Base-by-base conservation (phyloP, 1,140 invertebrate species). In the Drosophila bocqueti region DNA sequence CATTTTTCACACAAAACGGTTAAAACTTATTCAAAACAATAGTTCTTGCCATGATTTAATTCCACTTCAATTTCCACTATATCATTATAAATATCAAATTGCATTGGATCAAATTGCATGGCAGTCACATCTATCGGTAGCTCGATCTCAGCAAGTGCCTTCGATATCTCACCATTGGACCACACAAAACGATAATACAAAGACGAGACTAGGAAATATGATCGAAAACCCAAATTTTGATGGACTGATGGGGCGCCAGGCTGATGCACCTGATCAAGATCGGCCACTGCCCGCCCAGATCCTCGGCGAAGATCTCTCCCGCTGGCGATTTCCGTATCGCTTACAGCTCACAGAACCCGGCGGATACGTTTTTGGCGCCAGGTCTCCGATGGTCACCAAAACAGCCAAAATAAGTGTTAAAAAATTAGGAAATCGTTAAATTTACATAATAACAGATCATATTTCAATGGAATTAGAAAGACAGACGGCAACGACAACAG, bases 401-500 rank as follows among this genome's bases (percentile, higher is more conserved):
- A 71, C 55, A 66, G 47, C 38, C 54, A 45, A 73, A 63, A 84
- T 62, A 91, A 81, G 87, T 91, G 80, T 91, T 83, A 83, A 85
- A 77, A 85, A 69, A 91, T 91, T 91, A 91, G 80, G 69, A 77
- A 81, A 91, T 91, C 80, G 85, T 91, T 74, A 91, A 83, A 91
- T 91, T 86, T 81, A 91, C 87, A 91, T 91, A 91, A 91, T 87
- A 87, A 83, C 87, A 81, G 87, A 87, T 91, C 87, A 79, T 52
- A 65, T 91, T 91, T 81, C 87, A 61, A 49, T 47, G 49, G 62
- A 59, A 38, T 61, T 57, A 57, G 46, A 50, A 69, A 57, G 64
- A 76, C 78, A 74, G 58, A 73, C 68, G 55, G 38, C 68, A 52
- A 72, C 77, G 74, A 84, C 81, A 87, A 76, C 85, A 84, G 81